Conservation (phyloP, 2,113 vertebrate genomes). For the Choloepus hoffmanni region DNA sequence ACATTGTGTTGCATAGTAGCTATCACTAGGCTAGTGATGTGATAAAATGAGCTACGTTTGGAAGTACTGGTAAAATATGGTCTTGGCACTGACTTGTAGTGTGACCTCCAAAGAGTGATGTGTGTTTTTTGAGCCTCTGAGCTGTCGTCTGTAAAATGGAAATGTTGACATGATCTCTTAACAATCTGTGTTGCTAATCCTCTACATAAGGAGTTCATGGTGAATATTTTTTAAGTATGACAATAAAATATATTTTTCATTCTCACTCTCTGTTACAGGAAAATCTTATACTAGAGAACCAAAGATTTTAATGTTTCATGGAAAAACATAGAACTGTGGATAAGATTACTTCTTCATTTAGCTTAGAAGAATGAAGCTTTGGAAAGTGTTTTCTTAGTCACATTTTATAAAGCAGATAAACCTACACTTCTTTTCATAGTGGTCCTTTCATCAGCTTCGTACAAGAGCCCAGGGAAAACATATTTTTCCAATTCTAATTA, state of each 20-base stretch:
- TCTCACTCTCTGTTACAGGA: background rate
- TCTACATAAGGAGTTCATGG: background rate
- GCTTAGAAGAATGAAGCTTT: constrained; percentile 22
- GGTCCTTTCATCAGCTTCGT: background rate
- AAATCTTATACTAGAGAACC: background rate
- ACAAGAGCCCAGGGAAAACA: background rate
- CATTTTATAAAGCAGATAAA: constrained; percentile 32
- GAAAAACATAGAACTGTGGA: background rate
- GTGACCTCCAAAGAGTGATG: background rate
- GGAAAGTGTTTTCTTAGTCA: background rate
- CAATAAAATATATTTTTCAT: background rate
- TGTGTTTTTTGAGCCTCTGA: background rate
- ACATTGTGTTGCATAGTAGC: background rate
- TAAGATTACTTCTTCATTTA: background rate
- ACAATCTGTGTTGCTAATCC: background rate
- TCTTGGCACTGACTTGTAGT: background rate
- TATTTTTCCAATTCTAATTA: background rate
- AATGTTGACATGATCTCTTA: no score
- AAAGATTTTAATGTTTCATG: background rate
- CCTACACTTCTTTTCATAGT: background rate
- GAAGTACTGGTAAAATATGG: background rate
- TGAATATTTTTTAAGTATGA: background rate
- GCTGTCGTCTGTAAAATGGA: background rate
- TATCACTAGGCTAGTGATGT: background rate
- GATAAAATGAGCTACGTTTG: background rate